These are phyloP conservation scores for Parelbella ahira DNA, from an alignment of 2,888 invertebrate species.

Conservation along the genomic window DNA sequence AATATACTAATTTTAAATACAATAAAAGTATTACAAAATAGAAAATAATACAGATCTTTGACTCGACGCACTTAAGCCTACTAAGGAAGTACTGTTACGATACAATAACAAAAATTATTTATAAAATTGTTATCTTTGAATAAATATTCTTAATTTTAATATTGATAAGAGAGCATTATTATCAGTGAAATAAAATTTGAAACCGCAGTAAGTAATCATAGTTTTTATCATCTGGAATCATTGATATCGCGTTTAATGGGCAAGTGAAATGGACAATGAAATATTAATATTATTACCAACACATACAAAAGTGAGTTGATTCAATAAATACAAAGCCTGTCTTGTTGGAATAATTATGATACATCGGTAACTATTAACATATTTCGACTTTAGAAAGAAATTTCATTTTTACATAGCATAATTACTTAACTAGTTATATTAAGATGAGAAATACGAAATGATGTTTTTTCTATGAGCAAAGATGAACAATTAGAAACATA, in stretches of 20 bases:
- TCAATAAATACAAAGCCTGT: constrained; percentile 2
- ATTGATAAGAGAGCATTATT: constrained; percentile 63
- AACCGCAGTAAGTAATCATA: constrained; percentile 23
- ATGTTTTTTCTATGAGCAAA: no score
- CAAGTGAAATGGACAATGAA: no score
- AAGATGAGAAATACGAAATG: no score
- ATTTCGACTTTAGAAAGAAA: no score
- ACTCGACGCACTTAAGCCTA: constrained; percentile 74
- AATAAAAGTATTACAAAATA: constrained; percentile 78
- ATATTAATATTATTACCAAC: not conserved
- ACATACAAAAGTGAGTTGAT: no score
- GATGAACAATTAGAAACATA: no score
- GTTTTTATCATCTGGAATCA: not conserved
- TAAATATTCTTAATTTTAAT: constrained; percentile 71
- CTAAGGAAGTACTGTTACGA: constrained; percentile 68
- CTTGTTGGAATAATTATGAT: no score
- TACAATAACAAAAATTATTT: constrained; percentile 61
- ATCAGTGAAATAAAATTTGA: constrained; percentile 33
- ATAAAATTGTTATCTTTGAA: constrained; percentile 64
- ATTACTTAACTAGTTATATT: no score
- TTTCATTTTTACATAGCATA: no score
- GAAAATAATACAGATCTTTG: constrained; percentile 81
- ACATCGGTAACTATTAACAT: constrained; percentile 20
- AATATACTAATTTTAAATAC: constrained; percentile 62
- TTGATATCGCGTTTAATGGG: no score